Conservation (phyloP, 2,113 vertebrate genomes). For the Gallinago jamesoni region DNA sequence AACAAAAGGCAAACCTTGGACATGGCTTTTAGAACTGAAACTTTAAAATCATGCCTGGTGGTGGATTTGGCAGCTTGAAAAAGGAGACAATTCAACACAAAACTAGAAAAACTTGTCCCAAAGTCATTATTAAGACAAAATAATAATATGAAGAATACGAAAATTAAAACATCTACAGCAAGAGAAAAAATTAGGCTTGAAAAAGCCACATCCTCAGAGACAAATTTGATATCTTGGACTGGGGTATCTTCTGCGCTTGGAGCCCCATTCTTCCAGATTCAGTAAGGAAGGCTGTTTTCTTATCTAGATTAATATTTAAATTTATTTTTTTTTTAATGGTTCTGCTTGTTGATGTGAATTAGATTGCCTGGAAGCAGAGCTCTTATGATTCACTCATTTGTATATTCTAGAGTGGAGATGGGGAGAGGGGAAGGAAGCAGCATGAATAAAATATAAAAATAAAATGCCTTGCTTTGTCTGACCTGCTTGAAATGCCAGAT, state of each 20-base stretch:
- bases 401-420: neutral
- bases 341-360: neutral
- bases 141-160: too few relatives aligned
- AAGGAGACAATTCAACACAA: neutral
- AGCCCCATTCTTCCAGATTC: neutral
- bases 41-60: neutral
- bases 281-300: neutral
- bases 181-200: neutral
- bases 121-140: neutral
- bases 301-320: neutral
- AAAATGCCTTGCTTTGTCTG: conserved; percentile 11
- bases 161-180: neutral
- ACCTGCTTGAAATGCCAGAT: conserved; percentile 30
- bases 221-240: neutral
- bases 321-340: neutral
- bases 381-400: neutral
- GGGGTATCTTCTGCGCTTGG: neutral
- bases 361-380: neutral
- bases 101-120: neutral
- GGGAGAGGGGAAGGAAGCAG: neutral
- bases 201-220: neutral
- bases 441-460: conserved; percentile 25
- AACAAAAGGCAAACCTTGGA: neutral
- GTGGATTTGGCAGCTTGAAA: neutral
- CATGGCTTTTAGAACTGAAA: neutral